These are phyloP conservation scores for Jacana jacana DNA, from an alignment of 2,113 vertebrate species.

Conservation along the genomic window DNA sequence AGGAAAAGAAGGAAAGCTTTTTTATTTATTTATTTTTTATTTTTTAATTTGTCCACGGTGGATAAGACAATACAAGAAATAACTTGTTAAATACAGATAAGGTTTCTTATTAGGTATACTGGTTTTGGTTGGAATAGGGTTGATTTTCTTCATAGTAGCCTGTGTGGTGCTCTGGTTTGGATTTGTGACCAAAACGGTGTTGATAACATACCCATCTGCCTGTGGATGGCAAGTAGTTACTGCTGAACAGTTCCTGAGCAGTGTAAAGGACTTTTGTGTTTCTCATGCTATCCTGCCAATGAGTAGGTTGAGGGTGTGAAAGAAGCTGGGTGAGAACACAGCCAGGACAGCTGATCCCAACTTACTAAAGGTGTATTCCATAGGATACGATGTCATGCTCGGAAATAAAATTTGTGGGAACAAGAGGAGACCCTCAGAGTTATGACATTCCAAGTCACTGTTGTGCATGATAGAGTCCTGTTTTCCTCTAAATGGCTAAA, in stretches of 20 bases:
- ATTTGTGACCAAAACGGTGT: background rate
- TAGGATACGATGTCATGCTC: background rate
- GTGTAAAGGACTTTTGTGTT: background rate
- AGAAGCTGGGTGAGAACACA: background rate
- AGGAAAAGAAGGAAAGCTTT: background rate
- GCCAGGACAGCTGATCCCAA: background rate
- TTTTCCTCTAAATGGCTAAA: background rate
- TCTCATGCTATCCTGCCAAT: background rate
- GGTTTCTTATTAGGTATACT: background rate
- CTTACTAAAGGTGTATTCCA: background rate
- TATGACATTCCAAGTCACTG: fast-evolving
- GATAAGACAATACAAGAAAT: background rate
- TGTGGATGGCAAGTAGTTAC: background rate
- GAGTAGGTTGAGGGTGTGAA: background rate
- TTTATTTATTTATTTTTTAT: no score
- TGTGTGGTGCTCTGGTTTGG: background rate
- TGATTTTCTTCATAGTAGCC: background rate
- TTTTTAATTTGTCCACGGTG: background rate
- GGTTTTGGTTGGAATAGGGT: background rate
- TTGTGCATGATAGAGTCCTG: background rate
- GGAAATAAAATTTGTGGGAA: background rate
- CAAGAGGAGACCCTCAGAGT: background rate
- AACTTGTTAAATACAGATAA: background rate
- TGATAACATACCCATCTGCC: background rate
- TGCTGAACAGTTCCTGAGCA: background rate